Evolutionary conservation across 2,888 invertebrate species (phyloP).

Genomic region (Fragum fragum): DNA sequence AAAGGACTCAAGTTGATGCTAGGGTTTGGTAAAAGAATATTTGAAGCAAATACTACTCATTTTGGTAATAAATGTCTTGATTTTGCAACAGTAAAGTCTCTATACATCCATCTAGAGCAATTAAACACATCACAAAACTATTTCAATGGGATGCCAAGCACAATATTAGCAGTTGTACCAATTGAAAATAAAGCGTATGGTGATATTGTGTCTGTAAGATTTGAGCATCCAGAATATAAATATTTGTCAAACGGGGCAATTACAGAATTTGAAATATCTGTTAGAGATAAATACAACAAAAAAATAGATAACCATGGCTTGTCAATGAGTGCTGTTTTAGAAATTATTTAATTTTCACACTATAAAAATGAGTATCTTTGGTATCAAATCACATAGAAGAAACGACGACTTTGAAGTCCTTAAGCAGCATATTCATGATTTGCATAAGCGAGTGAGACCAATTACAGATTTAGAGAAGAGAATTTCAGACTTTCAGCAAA

Average conservation of each 20-base stretch:
- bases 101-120: conserved; percentile 53
- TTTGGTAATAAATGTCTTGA: conserved; percentile 37
- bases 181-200: conserved; percentile 54
- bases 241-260: conserved; percentile 28
- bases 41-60: conserved; percentile 33
- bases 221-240: conserved; percentile 48
- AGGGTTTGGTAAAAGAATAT: conserved; percentile 43
- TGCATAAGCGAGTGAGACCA: conserved; percentile 35
- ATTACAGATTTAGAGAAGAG: conserved; percentile 27
- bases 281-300: conserved; percentile 34
- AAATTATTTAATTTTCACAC: conserved; percentile 34
- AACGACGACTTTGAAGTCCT: conserved; percentile 20
- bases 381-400: conserved; percentile 22
- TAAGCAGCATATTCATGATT: conserved; percentile 33
- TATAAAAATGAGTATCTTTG: conserved; percentile 45
- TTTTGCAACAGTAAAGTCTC: conserved; percentile 38
- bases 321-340: conserved; percentile 51
- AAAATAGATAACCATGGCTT: conserved; percentile 41
- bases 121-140: conserved; percentile 39
- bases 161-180: conserved; percentile 43
- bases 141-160: conserved; percentile 48
- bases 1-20: conserved; percentile 39
- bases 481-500: conserved; percentile 29
- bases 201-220: conserved; percentile 43
- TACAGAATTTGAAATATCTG: conserved; percentile 42